phyloP scores from a whole-genome alignment of 2,113 vertebrate genomes.

The Esox niger region DNA sequence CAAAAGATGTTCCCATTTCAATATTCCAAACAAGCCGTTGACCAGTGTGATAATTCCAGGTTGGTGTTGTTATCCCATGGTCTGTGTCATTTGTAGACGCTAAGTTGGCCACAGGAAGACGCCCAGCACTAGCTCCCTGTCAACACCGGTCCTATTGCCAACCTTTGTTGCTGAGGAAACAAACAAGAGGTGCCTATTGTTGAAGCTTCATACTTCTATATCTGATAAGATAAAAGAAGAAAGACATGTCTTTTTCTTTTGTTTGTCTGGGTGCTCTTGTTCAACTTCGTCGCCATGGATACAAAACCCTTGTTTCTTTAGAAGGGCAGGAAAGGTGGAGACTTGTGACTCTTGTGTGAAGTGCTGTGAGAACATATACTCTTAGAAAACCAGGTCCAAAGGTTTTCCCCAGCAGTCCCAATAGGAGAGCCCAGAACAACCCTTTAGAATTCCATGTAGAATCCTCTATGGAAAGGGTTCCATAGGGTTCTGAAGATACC shows the following conservation, averaged over 20 bases:
- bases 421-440: too few species aligned
- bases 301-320: neutral
- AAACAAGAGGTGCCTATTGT: constrained; percentile 39
- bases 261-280: neutral
- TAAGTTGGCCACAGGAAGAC: neutral
- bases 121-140: neutral
- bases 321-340: neutral
- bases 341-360: neutral
- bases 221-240: constrained; percentile 4
- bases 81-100: neutral
- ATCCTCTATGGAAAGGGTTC: too few species aligned
- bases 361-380: too few species aligned
- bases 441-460: too few species aligned
- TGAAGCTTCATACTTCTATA: constrained; percentile 19
- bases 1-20: neutral
- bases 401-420: too few species aligned
- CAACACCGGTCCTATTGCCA: constrained; percentile 22
- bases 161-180: constrained; percentile 52
- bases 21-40: neutral
- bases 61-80: too few species aligned
- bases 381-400: too few species aligned
- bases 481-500: too few species aligned
- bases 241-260: too few species aligned
- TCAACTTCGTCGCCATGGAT: constrained; percentile 3
- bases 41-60: neutral